phyloP scores from a whole-genome alignment of 1,140 invertebrate species.

The Prorops nasuta region DNA sequence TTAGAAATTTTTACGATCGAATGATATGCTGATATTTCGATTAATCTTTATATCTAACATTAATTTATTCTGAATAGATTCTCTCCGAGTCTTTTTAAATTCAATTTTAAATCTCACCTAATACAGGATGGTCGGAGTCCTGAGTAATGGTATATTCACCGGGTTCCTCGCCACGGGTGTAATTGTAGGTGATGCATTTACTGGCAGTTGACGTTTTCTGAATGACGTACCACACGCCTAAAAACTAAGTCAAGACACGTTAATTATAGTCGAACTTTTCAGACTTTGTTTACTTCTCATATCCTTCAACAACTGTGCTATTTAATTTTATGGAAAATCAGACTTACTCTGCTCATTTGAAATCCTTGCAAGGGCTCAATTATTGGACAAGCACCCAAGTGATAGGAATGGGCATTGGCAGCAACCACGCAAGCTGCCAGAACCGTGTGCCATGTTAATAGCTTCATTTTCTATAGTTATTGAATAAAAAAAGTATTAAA shows the following conservation, averaged over 20 bases:
- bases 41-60: too few relatives aligned
- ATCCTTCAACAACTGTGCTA: too few relatives aligned
- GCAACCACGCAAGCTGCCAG: constrained; percentile 29
- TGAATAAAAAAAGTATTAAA: constrained; percentile 1
- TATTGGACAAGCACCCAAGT: constrained; percentile 70
- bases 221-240: constrained; percentile 80
- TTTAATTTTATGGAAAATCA: not conserved
- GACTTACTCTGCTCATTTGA: constrained; percentile 68
- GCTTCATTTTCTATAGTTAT: constrained; percentile 29
- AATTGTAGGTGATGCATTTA: constrained; percentile 77
- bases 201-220: constrained; percentile 81
- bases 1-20: too few relatives aligned
- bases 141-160: constrained; percentile 70
- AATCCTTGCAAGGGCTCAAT: constrained; percentile 71
- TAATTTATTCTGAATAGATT: too few relatives aligned
- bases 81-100: too few relatives aligned
- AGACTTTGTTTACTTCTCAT: not conserved
- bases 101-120: constrained; percentile 49
- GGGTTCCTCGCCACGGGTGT: constrained; percentile 67
- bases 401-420: constrained; percentile 62
- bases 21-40: too few relatives aligned
- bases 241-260: constrained; percentile 58
- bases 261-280: not conserved
- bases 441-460: constrained; percentile 19
- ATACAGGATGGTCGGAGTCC: constrained; percentile 69